A percentile compares a stretch with the other conserved stretches of the same genome.
These are phyloP conservation scores for Macrosoma leucophasiata DNA, from an alignment of 2,888 invertebrate species.

Conservation along the genomic window DNA sequence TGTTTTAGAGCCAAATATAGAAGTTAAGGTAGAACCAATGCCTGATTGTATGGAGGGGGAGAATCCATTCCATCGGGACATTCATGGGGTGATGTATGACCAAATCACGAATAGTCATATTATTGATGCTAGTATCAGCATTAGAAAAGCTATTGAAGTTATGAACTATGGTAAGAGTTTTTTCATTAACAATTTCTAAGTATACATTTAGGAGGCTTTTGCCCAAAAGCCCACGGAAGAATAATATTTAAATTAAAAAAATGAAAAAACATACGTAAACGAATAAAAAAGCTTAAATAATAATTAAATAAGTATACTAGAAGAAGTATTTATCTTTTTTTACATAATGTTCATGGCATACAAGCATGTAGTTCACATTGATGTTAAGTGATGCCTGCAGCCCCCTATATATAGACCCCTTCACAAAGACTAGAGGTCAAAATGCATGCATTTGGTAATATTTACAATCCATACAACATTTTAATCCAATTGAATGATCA, in stretches of 20 bases:
- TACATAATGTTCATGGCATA: not conserved
- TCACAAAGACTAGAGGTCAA: too few relatives aligned
- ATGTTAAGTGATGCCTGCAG: too few relatives aligned
- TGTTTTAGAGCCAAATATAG: constrained; percentile 20
- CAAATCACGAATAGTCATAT: constrained; percentile 30
- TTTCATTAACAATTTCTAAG: not conserved
- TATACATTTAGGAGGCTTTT: not conserved
- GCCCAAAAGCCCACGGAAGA: not conserved
- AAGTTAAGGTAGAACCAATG: constrained; percentile 38
- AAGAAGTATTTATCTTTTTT: not conserved
- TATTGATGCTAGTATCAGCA: constrained; percentile 39
- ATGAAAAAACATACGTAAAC: not conserved
- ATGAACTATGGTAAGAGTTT: constrained; percentile 40
- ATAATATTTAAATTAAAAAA: not conserved
- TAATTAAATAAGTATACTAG: not conserved
- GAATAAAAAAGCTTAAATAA: not conserved
- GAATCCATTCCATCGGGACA: constrained; percentile 46
- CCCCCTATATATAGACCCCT: too few relatives aligned
- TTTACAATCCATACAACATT: too few relatives aligned
- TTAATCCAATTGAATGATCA: too few relatives aligned
- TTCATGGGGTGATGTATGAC: constrained; percentile 36
- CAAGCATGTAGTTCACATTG: too few relatives aligned
- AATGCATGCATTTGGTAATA: too few relatives aligned
- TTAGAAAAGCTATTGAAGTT: constrained; percentile 37
- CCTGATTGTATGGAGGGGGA: constrained; percentile 34